Conservation (phyloP, 2,888 invertebrate species). For the Anthophora plumipes region DNA sequence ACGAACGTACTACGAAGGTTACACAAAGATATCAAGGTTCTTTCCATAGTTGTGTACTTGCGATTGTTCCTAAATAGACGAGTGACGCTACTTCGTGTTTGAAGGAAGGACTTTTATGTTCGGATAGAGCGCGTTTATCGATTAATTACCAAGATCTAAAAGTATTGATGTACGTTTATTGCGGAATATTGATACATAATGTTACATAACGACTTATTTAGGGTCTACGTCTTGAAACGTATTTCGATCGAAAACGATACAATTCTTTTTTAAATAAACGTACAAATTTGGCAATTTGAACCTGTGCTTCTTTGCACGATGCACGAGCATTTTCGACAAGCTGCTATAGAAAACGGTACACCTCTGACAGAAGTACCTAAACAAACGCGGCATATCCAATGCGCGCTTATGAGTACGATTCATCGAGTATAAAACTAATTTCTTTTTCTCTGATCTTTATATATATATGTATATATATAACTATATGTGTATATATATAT, state of each 20-base stretch:
- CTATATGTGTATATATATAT: conserved; percentile 36
- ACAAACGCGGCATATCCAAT: background rate
- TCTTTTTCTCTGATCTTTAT: conserved; percentile 20
- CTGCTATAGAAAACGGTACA: background rate
- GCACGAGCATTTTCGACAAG: background rate
- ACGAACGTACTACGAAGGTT: conserved; percentile 2
- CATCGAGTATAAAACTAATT: conserved; percentile 58
- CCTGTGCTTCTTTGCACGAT: background rate
- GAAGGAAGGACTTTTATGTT: background rate
- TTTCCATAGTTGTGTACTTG: background rate
- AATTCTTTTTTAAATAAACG: conserved; percentile 42
- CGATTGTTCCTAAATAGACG: no score
- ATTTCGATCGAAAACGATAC: conserved; percentile 6
- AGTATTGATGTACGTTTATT: conserved; percentile 63
- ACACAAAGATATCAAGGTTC: conserved; percentile 2
- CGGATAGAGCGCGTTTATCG: background rate
- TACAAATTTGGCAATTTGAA: conserved; percentile 38
- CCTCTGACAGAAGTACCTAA: background rate
- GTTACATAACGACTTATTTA: conserved; percentile 53
- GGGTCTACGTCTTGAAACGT: conserved; percentile 19
- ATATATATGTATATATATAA: conserved; percentile 29
- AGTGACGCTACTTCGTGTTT: background rate
- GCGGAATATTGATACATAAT: conserved; percentile 50
- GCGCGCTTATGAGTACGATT: conserved; percentile 14
- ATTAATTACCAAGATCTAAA: background rate